Base-by-base conservation (phyloP, 2,113 vertebrate species). In the Dromaius novaehollandiae region DNA sequence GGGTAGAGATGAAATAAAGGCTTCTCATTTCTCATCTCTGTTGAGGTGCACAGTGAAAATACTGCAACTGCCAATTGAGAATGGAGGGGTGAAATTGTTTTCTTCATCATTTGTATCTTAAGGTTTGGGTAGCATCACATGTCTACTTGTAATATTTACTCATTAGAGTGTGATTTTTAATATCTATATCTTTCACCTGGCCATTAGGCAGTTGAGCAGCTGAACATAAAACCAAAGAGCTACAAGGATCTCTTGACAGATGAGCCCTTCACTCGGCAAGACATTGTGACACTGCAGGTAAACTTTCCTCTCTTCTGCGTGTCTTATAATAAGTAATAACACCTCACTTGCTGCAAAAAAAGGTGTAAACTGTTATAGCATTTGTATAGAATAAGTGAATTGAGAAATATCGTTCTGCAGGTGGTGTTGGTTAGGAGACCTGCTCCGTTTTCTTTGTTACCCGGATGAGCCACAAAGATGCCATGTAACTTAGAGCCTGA, bases 161-260 rank as follows among this genome's bases (percentile, higher is more conserved):
- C 14, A 3, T 11, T 13, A 83, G 8, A 28, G 55, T 63, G 21
- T 1, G 2, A 1, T 36, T 73, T 93, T 89, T 76, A n/a, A 12
- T 51, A 1, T 51, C 32, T 74, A 5, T 93, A 28, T 42, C 17
- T 74, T 79, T 86, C 40, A 20, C 32, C 32, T 84, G 77, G 34
- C 73, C 70, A 4, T 34, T 81, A 99, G 99, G 99, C 99, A 4
- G 98, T 99, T 34, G 99, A 99, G 79, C 99, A 99, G 96, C 98
- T 99, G 78, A 99, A 99, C 94, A 99, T 99, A 93, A 99, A 99
- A 95, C 98, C 99, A 38, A 99, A 99, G 98, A 99, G 93, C 95
- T 99, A 98, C 95, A 99, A 98, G 97, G 99, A 99, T 94, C 98
- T 99, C 63, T 96, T 99, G 95, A 99, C 98, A 0, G 99, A 99